Base-by-base conservation (phyloP, 2,888 invertebrate species). In the Limnephilus lunatus region DNA sequence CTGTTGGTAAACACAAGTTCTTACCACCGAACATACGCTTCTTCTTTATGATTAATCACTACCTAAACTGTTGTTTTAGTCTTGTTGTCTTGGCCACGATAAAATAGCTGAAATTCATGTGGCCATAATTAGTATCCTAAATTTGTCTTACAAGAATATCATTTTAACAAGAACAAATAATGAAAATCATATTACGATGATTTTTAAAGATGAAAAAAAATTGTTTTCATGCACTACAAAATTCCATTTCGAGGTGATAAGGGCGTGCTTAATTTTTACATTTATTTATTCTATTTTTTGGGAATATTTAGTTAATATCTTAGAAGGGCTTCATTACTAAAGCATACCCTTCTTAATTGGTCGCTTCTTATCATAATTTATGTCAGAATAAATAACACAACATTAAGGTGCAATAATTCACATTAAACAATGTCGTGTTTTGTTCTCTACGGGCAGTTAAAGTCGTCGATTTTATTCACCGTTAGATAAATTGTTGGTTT, bases 391-490 rank as follows among this genome's bases (percentile, higher is more conserved):
- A 68, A 68, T 68, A 68, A 68, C 68, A 68, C 19, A 68, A 68
- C 68, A 68, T 25, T 9, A 68, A 68, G n/a, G 68, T 68, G 7
- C 9, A 68, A 68, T 68, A 68, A 68, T 2, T 68, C 68, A 68
- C 68, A 5, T 68, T 68, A 68, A 68, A 68, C 68, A 68, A 68
- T n/a, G 68, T 68, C 9, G 68, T 68, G 68, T 68, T 68, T 25
- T 86, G 19, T 44, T 87, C 68, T 68, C 87, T 31, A 68, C 31
- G 87, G n/a, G 68, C 87, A 87, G 31, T 32, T 87, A 53, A 87
- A 48, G 87, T 87, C 88, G 48, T 88, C 89, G 89, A 89, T 89
- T 89, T 89, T 81, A 81, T 89, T 48, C 35, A 81, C 53, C 68
- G 53, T 48, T 53, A 30, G 81, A 89, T 89, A 89, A 89, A 89